Percentiles rank a stretch among this genome's conserved stretches.
Evolutionary conservation across 1,140 invertebrate species (phyloP).

Genomic region (Druon quercuslanigerum): DNA sequence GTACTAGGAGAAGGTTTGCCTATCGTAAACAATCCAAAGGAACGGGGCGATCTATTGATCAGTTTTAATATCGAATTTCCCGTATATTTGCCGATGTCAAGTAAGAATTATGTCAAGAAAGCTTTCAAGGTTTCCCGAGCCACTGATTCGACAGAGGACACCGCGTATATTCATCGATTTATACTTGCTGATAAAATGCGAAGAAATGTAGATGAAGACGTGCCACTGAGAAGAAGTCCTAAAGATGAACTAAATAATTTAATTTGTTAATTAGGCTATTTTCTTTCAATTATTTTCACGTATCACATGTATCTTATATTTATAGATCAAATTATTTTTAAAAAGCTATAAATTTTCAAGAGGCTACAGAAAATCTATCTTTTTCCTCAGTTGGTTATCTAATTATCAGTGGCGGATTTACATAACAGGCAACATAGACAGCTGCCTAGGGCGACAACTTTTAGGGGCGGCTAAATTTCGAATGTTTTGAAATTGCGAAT

Average conservation of each 20-base stretch:
- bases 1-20: slow-evolving; percentile 81
- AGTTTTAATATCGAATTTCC: slow-evolving; percentile 78
- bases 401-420: too few species aligned
- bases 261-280: slow-evolving; percentile 33
- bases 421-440: too few species aligned
- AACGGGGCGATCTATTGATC: slow-evolving; percentile 76
- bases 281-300: slow-evolving; percentile 23
- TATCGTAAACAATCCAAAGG: slow-evolving; percentile 70
- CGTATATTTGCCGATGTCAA: slow-evolving; percentile 72
- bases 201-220: slow-evolving; percentile 52
- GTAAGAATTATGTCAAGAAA: slow-evolving; percentile 72
- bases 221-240: slow-evolving; percentile 45
- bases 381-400: too few species aligned
- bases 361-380: too few species aligned
- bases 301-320: too few species aligned
- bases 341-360: too few species aligned
- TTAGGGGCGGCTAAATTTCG: too few species aligned
- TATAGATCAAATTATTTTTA: too few species aligned
- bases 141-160: slow-evolving; percentile 46
- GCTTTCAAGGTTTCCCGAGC: slow-evolving; percentile 67
- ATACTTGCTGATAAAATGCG: slow-evolving; percentile 72
- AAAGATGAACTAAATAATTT: slow-evolving; percentile 41
- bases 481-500: too few species aligned
- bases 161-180: slow-evolving; percentile 71
- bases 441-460: too few species aligned